These are phyloP conservation scores for Mionectes olivaceus DNA, from an alignment of 2,797 vertebrate species.

Conservation along the genomic window DNA sequence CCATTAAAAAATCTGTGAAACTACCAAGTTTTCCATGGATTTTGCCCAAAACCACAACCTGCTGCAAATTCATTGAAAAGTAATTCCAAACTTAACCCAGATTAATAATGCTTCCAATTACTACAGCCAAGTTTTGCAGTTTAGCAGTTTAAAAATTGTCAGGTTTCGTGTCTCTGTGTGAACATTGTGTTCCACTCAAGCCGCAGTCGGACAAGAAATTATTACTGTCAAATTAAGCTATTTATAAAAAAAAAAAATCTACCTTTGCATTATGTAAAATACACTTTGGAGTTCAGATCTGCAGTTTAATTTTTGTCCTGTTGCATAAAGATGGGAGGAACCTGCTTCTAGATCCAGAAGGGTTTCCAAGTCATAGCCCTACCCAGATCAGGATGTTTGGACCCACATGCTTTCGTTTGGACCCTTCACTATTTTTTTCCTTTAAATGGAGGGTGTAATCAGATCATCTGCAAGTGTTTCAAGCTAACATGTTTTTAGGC, in stretches of 20 bases:
- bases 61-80: constrained; percentile 34
- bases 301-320: constrained; percentile 3
- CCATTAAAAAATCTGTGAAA: constrained; percentile 19
- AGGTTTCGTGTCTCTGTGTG: background rate
- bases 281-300: background rate
- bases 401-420: constrained; percentile 30
- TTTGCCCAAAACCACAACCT: constrained; percentile 42
- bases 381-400: constrained; percentile 8
- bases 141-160: background rate
- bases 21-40: constrained; percentile 31
- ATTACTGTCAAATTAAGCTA: background rate
- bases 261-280: constrained; percentile 41
- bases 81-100: constrained; percentile 9
- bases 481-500: background rate
- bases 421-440: background rate
- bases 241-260: background rate
- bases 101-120: background rate
- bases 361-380: constrained; percentile 39
- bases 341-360: constrained; percentile 33
- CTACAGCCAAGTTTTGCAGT: constrained; percentile 3
- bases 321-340: constrained; percentile 61
- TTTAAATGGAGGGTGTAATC: constrained; percentile 32
- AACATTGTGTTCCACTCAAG: constrained; percentile 38
- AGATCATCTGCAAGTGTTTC: constrained; percentile 38
- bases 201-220: background rate